Conservation (phyloP, 2,113 vertebrate species). For the Melanerpes aurifrons region DNA sequence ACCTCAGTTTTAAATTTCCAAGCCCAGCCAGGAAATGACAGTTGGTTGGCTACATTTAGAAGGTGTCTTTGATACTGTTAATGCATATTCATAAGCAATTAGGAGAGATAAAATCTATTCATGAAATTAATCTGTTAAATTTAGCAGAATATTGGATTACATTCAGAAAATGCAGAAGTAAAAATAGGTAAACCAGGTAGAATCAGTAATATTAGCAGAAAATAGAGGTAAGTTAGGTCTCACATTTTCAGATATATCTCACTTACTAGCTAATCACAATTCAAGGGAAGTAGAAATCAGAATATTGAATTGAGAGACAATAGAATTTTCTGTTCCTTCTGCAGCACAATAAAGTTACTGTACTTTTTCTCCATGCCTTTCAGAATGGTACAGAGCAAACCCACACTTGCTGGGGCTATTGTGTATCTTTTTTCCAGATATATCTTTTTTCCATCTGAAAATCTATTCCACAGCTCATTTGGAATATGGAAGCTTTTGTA, state of each 20-base stretch:
- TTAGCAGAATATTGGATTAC: neutral
- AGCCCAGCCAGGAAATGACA: neutral
- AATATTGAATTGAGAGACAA: neutral
- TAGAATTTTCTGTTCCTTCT: neutral
- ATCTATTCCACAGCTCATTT: neutral
- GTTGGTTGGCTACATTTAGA: neutral
- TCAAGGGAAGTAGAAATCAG: neutral
- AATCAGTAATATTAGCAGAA: neutral
- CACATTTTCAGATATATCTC: neutral
- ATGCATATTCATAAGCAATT: neutral
- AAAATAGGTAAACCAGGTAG: neutral
- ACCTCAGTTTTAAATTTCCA: neutral
- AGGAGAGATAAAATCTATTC: neutral
- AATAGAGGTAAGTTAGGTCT: neutral
- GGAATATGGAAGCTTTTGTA: too few species aligned
- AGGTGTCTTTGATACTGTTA: neutral
- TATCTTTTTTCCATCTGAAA: neutral
- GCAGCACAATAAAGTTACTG: rapidly evolving
- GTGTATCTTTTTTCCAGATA: neutral
- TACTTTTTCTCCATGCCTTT: neutral
- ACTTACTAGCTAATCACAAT: neutral
- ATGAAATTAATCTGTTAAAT: neutral
- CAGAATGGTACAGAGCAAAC: neutral
- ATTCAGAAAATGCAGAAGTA: neutral
- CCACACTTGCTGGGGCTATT: neutral